Evolutionary conservation across 2,888 invertebrate species (phyloP).

Genomic region (Calliopum simillimum): DNA sequence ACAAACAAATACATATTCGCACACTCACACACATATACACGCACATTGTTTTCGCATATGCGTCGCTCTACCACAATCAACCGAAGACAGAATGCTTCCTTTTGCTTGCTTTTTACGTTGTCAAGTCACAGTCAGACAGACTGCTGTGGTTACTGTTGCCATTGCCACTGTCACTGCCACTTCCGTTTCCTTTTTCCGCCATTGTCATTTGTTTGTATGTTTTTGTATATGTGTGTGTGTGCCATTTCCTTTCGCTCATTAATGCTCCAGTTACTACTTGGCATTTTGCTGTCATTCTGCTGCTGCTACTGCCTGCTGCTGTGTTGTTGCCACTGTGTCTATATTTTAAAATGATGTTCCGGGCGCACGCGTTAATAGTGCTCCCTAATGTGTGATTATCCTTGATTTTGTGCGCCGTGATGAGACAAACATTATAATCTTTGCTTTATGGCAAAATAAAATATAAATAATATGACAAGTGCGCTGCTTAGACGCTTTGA

Average conservation of each 20-base stretch:
- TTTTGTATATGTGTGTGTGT: too few species aligned
- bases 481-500: background rate
- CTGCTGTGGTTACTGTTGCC: background rate
- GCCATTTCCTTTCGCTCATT: background rate
- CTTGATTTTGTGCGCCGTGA: slow-evolving; percentile 50
- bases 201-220: background rate
- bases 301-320: slow-evolving; percentile 6
- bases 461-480: slow-evolving; percentile 19
- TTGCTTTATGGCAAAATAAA: slow-evolving; percentile 21
- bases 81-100: too few species aligned
- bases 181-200: background rate
- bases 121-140: too few species aligned
- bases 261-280: background rate
- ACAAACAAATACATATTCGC: too few species aligned
- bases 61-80: too few species aligned
- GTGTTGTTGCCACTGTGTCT: slow-evolving; percentile 20
- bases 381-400: slow-evolving; percentile 52
- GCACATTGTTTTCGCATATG: too few species aligned
- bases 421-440: slow-evolving; percentile 40
- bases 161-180: slow-evolving; percentile 7
- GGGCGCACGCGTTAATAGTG: slow-evolving; percentile 47
- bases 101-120: too few species aligned
- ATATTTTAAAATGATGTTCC: slow-evolving; percentile 5
- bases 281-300: background rate
- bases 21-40: too few species aligned